phyloP scores from a whole-genome alignment of 1,140 invertebrate species.

The Leptinotarsa defecta region DNA sequence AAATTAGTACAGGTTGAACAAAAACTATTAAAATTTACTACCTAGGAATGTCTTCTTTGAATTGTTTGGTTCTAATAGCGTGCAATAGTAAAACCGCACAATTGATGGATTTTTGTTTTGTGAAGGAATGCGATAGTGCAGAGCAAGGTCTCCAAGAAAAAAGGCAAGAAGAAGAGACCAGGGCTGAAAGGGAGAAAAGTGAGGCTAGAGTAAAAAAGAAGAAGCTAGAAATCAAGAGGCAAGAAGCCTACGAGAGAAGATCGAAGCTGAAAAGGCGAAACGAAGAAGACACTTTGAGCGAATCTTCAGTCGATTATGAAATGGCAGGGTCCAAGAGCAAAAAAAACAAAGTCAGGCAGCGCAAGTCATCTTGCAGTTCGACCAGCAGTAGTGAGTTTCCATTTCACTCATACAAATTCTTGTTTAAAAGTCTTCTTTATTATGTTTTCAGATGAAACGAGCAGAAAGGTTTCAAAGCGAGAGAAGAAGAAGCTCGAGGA shows the following conservation, averaged over 20 bases:
- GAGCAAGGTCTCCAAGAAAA: constrained; percentile 31
- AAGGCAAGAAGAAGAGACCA: not conserved
- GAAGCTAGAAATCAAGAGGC: constrained; percentile 36
- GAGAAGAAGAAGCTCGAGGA: constrained; percentile 11
- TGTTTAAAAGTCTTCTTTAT: not conserved
- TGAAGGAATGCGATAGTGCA: constrained; percentile 29
- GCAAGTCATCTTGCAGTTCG: constrained; percentile 21
- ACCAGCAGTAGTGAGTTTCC: constrained; percentile 2
- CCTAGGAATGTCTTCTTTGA: too few relatives aligned
- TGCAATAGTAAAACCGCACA: not conserved
- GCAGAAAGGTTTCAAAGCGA: constrained; percentile 28
- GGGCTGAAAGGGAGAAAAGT: not conserved
- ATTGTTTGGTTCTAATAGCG: not conserved
- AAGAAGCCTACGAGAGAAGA: constrained; percentile 42
- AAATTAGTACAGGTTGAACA: too few relatives aligned
- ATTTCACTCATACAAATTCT: not conserved
- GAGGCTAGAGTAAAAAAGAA: constrained; percentile 16
- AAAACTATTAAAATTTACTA: too few relatives aligned
- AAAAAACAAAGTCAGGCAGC: constrained; percentile 44
- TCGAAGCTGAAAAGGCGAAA: constrained; percentile 36
- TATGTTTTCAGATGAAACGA: constrained; percentile 6
- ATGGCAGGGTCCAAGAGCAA: constrained; percentile 49
- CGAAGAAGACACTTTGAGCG: constrained; percentile 38
- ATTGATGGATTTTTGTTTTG: not conserved
- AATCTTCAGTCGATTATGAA: constrained; percentile 41